Base-by-base conservation (phyloP, 2,888 invertebrate species). In the Operophtera brumata region DNA sequence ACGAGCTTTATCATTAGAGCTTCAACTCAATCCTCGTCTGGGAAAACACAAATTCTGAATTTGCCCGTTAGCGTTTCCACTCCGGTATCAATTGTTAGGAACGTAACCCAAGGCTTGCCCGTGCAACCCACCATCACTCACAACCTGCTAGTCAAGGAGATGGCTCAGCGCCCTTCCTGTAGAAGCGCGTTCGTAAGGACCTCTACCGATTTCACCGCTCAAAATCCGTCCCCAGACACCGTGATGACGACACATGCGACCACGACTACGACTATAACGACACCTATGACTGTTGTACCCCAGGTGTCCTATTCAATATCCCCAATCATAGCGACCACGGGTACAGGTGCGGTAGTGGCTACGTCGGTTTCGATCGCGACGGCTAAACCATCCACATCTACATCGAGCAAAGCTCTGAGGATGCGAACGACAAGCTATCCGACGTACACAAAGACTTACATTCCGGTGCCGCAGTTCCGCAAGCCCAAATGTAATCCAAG, bases 121-220 rank as follows among this genome's bases (percentile, higher is more conserved):
- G 35, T 12, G n/a, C 44, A 44, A 8, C 40, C 56, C 4, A 43
- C 25, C 3, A 14, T 47, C n/a, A 34, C 48, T n/a, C 44, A 36
- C 11, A 52, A 47, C 25, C 14, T 52, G 12, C 13, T 48, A 1
- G 20, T 46, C 4, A 50, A 51, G n/a, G 40, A 42, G 10, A 20
- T 25, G 25, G 26, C 9, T 9, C 47, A 47, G 39, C 37, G 37
- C 12, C 14, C 52, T 7, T 36, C 8, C 26, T 9, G 32, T 26
- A 48, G 42, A 0, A 57, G 57, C 25, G 52, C 57, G 6, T 57
- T 53, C 28, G 57, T 49, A 2, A 48, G 32, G 20, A 52, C 51
- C 6, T 25, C 47, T 11, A 36, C 45, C 10, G 44, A 44, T 9
- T 45, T 51, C 7, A 28, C 11, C 7, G 36, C 36, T 6, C 51